A percentile compares a stretch with the other conserved stretches of the same genome.
These are phyloP conservation scores for Notolabrus celidotus DNA, from an alignment of 2,797 vertebrate species.

Conservation along the genomic window DNA sequence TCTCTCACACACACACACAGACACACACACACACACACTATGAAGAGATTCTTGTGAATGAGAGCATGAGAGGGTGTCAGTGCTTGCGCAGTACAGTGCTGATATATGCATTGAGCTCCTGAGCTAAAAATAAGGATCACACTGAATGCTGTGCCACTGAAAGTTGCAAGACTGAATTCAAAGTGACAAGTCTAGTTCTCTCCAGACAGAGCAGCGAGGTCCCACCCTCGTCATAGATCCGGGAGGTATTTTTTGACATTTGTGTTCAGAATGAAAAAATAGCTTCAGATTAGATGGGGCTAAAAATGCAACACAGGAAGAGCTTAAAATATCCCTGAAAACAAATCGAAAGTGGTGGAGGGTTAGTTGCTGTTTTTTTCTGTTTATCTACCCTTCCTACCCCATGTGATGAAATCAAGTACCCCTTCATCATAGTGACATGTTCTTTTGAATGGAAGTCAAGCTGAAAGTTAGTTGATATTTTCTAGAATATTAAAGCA, in stretches of 20 bases:
- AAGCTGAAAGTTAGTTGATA: no score
- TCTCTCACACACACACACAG: constrained; percentile 61
- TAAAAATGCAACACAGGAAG: constrained; percentile 60
- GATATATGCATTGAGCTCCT: constrained; percentile 84
- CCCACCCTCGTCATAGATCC: constrained; percentile 71
- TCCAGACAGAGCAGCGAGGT: constrained; percentile 74
- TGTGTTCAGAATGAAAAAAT: constrained; percentile 57
- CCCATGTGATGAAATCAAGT: not conserved
- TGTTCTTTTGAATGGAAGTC: no score
- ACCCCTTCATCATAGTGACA: not conserved
- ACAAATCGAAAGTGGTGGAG: constrained; percentile 11
- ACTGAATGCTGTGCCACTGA: constrained; percentile 76
- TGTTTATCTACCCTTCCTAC: not conserved
- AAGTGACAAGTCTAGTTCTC: constrained; percentile 82
- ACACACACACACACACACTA: constrained; percentile 72
- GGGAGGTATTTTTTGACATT: constrained; percentile 56
- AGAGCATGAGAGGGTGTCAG: constrained; percentile 82
- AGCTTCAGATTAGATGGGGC: constrained; percentile 49
- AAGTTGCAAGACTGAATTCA: constrained; percentile 83
- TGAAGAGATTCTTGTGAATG: constrained; percentile 87
- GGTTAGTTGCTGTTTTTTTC: not conserved
- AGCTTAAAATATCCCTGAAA: constrained; percentile 50
- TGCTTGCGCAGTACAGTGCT: constrained; percentile 82
- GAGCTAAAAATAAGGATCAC: constrained; percentile 86
- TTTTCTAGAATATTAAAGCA: no score